Evolutionary conservation across 1,140 invertebrate genomes (phyloP), one percentile per base, ranked within the genome.

Genomic region (Drosophila kurseongensis): DNA sequence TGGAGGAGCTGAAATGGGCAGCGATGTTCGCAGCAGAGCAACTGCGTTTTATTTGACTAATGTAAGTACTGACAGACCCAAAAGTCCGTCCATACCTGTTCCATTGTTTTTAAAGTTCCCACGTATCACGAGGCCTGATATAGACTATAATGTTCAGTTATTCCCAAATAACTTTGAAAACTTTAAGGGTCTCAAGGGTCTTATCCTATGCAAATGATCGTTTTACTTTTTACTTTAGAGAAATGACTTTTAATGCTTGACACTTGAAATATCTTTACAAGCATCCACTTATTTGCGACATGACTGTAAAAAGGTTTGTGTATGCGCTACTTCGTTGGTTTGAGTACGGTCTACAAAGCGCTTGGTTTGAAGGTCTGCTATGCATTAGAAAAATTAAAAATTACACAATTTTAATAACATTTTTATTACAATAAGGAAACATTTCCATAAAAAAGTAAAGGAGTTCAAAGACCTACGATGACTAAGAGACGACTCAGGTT

Each of bases 1-100:
- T 41, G 38, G 59, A 61, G 23, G 59, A 56, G 59, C 59, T 35
- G 16, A 23, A 59, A 62, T 59, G 18, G n/a, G 4, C 35, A 55
- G 9, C 5, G 27, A n/a, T n/a, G 42, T 5, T 50, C 23, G 35
- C 40, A 36, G 57, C 57, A 50, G 57, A 55, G 55, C 16, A 48
- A 29, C 60, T 23, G n/a, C 27, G 36, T 14, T 59, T 58, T 62
- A n/a, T 60, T 63, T 35, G 16, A 27, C 13, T 14, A 63, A 42
- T 40, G 50, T 6, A 51, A 51, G 6, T n/a, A 7, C 8, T 23
- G 6, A 0, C 32, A 18, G 18, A 1, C 32, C 13, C 18, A 9
- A 27, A 55, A 32, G 32, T 9, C 10, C 16, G 12, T 16, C 10
- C 16, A n/a, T 1, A 36, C 14, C 7, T 4, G 9, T 23, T 40